Evolutionary conservation across 2,888 invertebrate species (phyloP), one percentile per base, ranked within the genome.

Genomic region (Empis stercorea): DNA sequence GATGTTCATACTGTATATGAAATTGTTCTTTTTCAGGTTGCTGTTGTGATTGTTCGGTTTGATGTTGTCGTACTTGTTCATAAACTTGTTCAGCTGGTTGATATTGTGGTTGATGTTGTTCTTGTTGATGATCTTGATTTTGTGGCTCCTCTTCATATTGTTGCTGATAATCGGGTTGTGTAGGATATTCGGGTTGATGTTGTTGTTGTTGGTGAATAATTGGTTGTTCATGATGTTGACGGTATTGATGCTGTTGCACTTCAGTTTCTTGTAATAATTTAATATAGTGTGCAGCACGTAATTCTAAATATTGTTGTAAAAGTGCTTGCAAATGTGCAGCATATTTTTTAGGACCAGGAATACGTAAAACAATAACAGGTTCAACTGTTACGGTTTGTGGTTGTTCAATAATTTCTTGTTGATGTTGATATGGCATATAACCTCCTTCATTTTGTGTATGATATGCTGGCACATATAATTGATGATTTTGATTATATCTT

Each of bases 291-390:
- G 65, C 60, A 4, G 69, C 69, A 4, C 69, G 61, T 41, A 68
- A 60, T 55, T 70, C 68, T 10, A 70, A 52, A 48, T 70, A 70
- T 45, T 65, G 66, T 48, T 70, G 69, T 7, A 70, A 55, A 15
- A 70, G 55, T 3, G 59, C 55, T 51, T 70, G 70, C 50, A 70
- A 55, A 52, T 69, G 69, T 0, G 64, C 54, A 3, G 70, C 68
- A 46, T 70, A 70, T 47, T 70, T 69, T 11, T 62, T 57, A 4
- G 70, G 68, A 1, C 69, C 70, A 0, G 69, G 69, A 45, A 70
- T 65, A 7, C 65, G 60, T 10, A 70, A 51, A 0, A 70, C 64
- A 43, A 70, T 70, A 3, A 70, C 65, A 0, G 68, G 68, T 48
- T 66, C 68, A 30, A 65, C 57, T 2, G 46, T 45, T 52, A 54